Evolutionary conservation across 2,113 vertebrate genomes (phyloP).

Genomic region (Sorex araneus): DNA sequence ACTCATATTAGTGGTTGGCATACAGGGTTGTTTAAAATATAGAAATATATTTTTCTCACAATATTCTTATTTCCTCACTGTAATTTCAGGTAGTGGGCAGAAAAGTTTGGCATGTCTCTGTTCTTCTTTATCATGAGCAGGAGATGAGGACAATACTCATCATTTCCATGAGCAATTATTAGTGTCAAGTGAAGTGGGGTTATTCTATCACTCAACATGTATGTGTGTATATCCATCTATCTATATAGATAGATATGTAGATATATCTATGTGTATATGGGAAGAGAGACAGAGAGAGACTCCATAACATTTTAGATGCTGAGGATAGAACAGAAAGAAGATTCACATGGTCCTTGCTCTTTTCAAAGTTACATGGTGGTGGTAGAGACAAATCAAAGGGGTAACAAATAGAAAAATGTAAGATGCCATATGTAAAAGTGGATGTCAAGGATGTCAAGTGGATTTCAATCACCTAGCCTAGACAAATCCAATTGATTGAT

Average conservation of each 20-base stretch:
- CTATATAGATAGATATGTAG: too few species aligned
- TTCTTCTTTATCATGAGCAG: background rate
- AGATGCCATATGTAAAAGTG: background rate
- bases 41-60: constrained; percentile 19
- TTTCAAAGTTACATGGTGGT: constrained; percentile 38
- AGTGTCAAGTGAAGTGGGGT: background rate
- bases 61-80: background rate
- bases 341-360: background rate
- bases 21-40: constrained; percentile 60
- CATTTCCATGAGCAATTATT: background rate
- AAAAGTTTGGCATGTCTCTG: constrained; percentile 25
- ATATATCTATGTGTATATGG: too few species aligned
- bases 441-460: background rate
- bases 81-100: background rate
- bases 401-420: background rate
- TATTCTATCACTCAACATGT: background rate
- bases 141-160: background rate
- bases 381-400: background rate
- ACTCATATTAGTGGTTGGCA: constrained; percentile 72
- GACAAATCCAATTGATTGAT: background rate
- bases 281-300: background rate
- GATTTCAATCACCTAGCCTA: too few species aligned
- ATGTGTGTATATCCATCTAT: background rate
- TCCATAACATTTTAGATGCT: background rate
- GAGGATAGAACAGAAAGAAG: background rate